Evolutionary conservation across 2,888 invertebrate species (phyloP).

Genomic region (Oxystoma pomonae): DNA sequence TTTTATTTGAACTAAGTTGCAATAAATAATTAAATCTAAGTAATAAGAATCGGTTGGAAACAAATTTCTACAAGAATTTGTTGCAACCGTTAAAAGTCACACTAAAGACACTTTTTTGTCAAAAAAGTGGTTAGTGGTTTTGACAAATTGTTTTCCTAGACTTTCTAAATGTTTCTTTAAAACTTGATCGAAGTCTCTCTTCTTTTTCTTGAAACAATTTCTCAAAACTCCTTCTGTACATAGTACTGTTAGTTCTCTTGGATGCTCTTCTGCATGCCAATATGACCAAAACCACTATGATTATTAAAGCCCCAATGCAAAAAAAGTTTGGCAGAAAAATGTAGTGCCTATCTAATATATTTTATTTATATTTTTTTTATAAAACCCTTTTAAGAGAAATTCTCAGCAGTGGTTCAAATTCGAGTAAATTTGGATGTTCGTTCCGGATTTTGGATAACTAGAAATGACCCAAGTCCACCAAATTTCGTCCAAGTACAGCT

Average conservation of each 20-base stretch:
- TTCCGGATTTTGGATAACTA: no score
- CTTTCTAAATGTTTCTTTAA: conserved; percentile 32
- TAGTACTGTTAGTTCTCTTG: conserved; percentile 19
- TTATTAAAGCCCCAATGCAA: conserved; percentile 36
- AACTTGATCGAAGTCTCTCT: conserved; percentile 28
- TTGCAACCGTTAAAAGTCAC: conserved; percentile 1
- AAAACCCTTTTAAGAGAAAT: no score
- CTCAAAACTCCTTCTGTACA: conserved; percentile 12
- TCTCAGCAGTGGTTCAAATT: no score
- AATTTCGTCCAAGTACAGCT: no score
- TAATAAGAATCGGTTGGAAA: conserved; percentile 3
- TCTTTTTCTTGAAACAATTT: conserved; percentile 35
- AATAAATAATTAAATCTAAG: conserved; percentile 19
- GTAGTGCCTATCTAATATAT: conserved; percentile 3
- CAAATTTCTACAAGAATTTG: conserved; percentile 15
- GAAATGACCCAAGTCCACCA: no score
- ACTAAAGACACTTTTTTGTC: conserved; percentile 5
- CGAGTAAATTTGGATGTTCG: no score
- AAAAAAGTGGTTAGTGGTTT: neutral
- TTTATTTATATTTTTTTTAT: no score
- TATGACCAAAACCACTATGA: conserved; percentile 32
- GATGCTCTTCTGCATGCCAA: conserved; percentile 23
- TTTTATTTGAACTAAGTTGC: no score
- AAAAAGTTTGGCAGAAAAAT: conserved; percentile 11
- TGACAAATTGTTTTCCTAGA: conserved; percentile 11